phyloP scores from a whole-genome alignment of 2,888 invertebrate species.

The Anagyrus pseudococci region DNA sequence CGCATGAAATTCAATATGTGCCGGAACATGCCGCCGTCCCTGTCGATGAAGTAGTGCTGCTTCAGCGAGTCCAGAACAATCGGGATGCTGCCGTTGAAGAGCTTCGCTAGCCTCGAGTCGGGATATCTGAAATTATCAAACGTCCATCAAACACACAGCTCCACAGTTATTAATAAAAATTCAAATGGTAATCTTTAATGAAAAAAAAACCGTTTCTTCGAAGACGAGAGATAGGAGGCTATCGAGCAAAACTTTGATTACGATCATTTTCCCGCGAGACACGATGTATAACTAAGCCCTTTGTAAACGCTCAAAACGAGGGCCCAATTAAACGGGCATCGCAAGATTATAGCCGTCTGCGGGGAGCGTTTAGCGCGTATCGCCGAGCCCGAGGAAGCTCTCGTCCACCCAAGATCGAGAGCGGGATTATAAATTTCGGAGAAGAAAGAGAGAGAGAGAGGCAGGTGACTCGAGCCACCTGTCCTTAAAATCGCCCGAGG shows the following conservation, averaged over 20 bases:
- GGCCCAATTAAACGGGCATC: too few species aligned
- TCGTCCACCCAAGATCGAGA: conserved; percentile 19
- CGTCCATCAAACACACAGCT: too few species aligned
- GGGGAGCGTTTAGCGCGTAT: not conserved
- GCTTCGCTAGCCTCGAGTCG: conserved; percentile 87
- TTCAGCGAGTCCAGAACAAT: conserved; percentile 95
- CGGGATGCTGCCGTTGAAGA: conserved; percentile 95
- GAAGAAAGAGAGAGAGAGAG: conserved; percentile 10
- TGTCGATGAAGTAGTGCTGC: conserved; percentile 98
- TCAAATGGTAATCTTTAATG: too few species aligned
- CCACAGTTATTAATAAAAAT: too few species aligned
- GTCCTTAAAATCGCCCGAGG: conserved; percentile 11
- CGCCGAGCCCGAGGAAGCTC: not conserved
- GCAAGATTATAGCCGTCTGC: too few species aligned
- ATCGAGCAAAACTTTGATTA: too few species aligned
- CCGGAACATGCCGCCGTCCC: conserved; percentile 97
- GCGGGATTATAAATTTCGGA: conserved; percentile 13
- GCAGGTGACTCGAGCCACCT: conserved; percentile 19
- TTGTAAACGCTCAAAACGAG: too few species aligned
- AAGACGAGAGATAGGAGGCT: too few species aligned
- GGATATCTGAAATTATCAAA: conserved; percentile 89
- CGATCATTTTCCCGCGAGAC: too few species aligned
- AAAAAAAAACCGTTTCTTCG: too few species aligned
- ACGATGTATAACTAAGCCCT: too few species aligned
- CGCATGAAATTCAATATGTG: conserved; percentile 97